Percentiles rank a stretch among this genome's conserved stretches.
phyloP scores from a whole-genome alignment of 2,113 vertebrate genomes.

The Oryzias javanicus region DNA sequence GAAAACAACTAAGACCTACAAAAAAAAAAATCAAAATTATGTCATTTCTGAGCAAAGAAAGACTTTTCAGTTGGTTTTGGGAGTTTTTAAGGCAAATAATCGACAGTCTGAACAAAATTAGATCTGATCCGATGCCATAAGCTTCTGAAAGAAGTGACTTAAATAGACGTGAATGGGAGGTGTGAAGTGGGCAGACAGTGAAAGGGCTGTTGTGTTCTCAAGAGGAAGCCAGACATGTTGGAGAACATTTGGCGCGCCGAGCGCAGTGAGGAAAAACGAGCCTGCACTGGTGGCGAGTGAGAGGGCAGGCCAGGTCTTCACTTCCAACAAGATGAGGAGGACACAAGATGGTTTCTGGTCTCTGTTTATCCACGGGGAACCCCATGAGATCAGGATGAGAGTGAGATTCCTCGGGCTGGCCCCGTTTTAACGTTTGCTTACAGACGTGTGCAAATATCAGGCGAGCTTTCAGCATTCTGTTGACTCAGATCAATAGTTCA shows the following conservation, averaged over 20 bases:
- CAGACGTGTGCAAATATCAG: conserved; percentile 61
- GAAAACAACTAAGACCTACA: too few species aligned
- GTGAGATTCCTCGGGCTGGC: conserved; percentile 3
- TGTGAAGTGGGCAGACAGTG: conserved; percentile 62
- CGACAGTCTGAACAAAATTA: conserved; percentile 37
- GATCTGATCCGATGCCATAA: conserved; percentile 24
- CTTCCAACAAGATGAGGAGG: conserved; percentile 35
- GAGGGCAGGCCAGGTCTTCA: conserved; percentile 35
- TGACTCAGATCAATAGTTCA: conserved; percentile 67
- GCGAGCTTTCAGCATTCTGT: conserved; percentile 41
- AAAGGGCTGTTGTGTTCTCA: conserved; percentile 49
- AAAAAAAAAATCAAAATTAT: too few species aligned
- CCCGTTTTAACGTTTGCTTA: conserved; percentile 51
- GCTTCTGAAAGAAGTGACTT: conserved; percentile 42
- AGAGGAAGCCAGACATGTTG: conserved; percentile 65
- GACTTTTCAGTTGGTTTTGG: conserved; percentile 15
- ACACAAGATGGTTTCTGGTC: conserved; percentile 33
- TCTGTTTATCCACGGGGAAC: conserved; percentile 36
- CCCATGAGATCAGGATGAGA: neutral
- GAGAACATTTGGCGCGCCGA: conserved; percentile 58
- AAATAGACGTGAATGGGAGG: conserved; percentile 66
- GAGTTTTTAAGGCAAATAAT: conserved; percentile 38
- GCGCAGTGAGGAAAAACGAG: conserved; percentile 29
- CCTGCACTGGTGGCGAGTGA: conserved; percentile 19
- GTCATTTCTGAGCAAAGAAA: neutral